A percentile compares a stretch with the other conserved stretches of the same genome.
Conservation (phyloP, 2,888 invertebrate genomes). For the Panorpa germanica region DNA sequence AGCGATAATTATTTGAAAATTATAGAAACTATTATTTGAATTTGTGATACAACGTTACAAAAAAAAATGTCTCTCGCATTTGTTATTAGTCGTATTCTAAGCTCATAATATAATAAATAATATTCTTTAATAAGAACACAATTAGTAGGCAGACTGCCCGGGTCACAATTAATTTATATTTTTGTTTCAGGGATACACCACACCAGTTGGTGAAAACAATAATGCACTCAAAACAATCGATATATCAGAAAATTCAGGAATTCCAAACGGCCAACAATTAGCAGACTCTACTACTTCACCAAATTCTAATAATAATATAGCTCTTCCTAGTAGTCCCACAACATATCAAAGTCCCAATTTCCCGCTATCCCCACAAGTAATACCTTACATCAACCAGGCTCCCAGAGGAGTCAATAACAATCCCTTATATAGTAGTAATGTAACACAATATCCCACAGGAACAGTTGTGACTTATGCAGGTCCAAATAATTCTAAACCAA, state of each 20-base stretch:
- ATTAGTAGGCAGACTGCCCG: constrained; percentile 13
- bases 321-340: not conserved
- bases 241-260: not conserved
- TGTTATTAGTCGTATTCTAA: too few species aligned
- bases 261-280: constrained; percentile 1
- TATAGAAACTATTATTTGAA: too few species aligned
- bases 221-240: constrained; percentile 12
- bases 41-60: too few species aligned
- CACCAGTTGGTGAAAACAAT: constrained; percentile 16
- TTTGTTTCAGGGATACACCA: constrained; percentile 16
- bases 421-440: constrained; percentile 9
- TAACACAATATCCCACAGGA: constrained; percentile 4
- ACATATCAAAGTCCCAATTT: too few species aligned
- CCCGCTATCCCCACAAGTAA: too few species aligned
- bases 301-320: constrained; percentile 9
- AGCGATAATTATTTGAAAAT: too few species aligned
- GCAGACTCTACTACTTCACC: constrained; percentile 9
- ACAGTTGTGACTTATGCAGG: too few species aligned
- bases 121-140: constrained; percentile 7
- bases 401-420: constrained; percentile 7
- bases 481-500: too few species aligned
- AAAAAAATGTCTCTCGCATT: too few species aligned
- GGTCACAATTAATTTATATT: constrained; percentile 10
- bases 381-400: too few species aligned
- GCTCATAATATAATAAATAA: too few species aligned